phyloP scores from a whole-genome alignment of 2,888 invertebrate species.

The Calameuta pallipes region DNA sequence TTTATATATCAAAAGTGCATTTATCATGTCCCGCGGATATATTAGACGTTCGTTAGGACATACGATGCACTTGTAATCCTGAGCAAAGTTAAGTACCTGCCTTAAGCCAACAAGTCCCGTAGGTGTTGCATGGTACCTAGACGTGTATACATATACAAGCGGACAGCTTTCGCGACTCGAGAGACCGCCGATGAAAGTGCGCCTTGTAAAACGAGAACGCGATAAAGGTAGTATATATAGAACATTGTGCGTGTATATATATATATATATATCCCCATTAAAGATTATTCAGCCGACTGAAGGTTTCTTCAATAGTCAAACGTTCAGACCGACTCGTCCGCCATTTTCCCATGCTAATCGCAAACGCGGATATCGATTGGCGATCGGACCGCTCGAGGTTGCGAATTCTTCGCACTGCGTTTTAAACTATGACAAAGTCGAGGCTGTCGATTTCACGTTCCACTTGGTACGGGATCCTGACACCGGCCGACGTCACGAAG shows the following conservation, averaged over 20 bases:
- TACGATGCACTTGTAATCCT: neutral
- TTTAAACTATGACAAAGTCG: neutral
- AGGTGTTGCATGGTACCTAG: neutral
- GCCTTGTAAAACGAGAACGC: neutral
- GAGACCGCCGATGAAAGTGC: neutral
- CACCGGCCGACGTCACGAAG: neutral
- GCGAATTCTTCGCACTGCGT: neutral
- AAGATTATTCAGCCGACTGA: neutral
- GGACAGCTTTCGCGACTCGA: neutral
- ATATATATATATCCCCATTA: neutral
- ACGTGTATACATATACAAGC: neutral
- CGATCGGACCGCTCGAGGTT: neutral
- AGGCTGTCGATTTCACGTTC: neutral
- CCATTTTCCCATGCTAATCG: neutral
- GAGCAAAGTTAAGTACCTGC: neutral
- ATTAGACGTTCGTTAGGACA: neutral
- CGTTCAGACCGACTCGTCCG: constrained; percentile 16
- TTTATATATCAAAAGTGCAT: no score
- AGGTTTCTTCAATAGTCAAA: constrained; percentile 16
- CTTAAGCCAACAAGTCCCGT: neutral
- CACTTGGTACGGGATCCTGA: neutral
- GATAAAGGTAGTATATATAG: neutral
- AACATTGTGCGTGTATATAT: neutral
- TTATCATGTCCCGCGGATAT: no score
- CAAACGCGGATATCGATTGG: neutral